Percentiles rank a stretch among this genome's conserved stretches.
Evolutionary conservation across 2,888 invertebrate genomes (phyloP).

Genomic region (Phoronis australis): DNA sequence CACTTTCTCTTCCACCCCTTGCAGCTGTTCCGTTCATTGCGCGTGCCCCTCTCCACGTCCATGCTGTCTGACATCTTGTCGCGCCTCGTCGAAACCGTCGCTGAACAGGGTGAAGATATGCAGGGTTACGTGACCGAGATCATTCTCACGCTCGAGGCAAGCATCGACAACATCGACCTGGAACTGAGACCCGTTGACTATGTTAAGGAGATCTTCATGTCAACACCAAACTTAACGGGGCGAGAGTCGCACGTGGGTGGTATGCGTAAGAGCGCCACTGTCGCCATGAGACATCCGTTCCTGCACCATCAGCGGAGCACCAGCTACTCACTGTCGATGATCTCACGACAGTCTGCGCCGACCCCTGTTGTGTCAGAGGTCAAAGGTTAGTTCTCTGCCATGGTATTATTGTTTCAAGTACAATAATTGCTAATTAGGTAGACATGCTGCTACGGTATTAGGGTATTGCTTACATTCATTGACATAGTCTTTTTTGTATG

Average conservation of each 20-base stretch:
- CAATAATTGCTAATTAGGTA: neutral
- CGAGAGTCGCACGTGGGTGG: slow-evolving; percentile 29
- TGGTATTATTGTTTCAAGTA: too few species aligned
- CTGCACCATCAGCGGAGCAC: slow-evolving; percentile 81
- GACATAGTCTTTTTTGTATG: neutral
- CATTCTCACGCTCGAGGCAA: slow-evolving; percentile 87
- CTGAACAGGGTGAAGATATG: slow-evolving; percentile 98
- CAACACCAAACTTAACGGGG: slow-evolving; percentile 81
- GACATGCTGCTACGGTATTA: neutral
- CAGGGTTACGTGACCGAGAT: slow-evolving; percentile 98
- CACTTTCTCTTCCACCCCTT: too few species aligned
- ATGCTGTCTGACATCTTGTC: slow-evolving; percentile 95
- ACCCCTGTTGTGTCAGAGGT: slow-evolving; percentile 58
- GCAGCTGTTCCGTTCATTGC: slow-evolving; percentile 71
- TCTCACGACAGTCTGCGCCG: neutral
- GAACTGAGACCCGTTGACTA: slow-evolving; percentile 74
- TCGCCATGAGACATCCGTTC: slow-evolving; percentile 52
- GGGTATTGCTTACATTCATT: neutral
- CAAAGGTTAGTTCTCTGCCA: slow-evolving; percentile 32
- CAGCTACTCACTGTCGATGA: slow-evolving; percentile 62
- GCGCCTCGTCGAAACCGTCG: slow-evolving; percentile 93
- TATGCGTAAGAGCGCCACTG: slow-evolving; percentile 33
- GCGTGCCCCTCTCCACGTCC: slow-evolving; percentile 86
- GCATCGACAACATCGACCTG: slow-evolving; percentile 77
- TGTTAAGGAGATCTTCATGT: slow-evolving; percentile 85